These are phyloP conservation scores for Polyodon spathula DNA, from an alignment of 2,113 vertebrate species.

Conservation along the genomic window DNA sequence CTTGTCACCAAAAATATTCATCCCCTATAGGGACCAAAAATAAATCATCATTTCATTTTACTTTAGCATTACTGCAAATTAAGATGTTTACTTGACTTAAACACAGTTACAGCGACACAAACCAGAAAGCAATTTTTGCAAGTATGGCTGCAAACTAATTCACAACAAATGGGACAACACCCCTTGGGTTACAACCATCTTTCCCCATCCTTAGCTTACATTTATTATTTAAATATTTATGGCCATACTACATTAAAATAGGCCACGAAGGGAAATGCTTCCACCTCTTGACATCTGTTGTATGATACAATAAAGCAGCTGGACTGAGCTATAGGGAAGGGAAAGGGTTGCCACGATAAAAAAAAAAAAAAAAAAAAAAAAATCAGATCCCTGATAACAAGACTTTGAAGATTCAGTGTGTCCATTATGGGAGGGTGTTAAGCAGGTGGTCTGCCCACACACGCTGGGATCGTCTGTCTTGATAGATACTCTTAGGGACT, in stretches of 20 bases:
- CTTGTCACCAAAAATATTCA: no score
- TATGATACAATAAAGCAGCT: constrained; percentile 14
- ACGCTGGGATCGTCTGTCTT: constrained; percentile 22
- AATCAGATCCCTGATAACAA: constrained; percentile 23
- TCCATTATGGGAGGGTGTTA: constrained; percentile 8
- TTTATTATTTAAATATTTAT: constrained; percentile 5
- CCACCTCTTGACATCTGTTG: constrained; percentile 4
- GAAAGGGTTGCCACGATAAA: constrained; percentile 26
- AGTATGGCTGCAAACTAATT: constrained; percentile 9
- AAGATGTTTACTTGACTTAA: constrained; percentile 6
- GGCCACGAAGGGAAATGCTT: not conserved
- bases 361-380: constrained; percentile 36
- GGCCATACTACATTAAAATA: not conserved
- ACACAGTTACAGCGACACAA: constrained; percentile 14
- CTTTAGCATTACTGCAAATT: not conserved
- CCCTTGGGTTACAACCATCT: not conserved
- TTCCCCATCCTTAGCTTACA: not conserved
- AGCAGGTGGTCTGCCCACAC: constrained; percentile 36
- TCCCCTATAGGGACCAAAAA: no score
- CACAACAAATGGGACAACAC: constrained; percentile 4
- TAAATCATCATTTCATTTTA: no score
- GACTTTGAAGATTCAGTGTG: constrained; percentile 19
- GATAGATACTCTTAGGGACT: constrained; percentile 10
- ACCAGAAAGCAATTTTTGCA: constrained; percentile 25
- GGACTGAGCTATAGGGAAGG: constrained; percentile 9